Evolutionary conservation across 1,140 invertebrate species (phyloP), one percentile per base, ranked within the genome.

Genomic region (Halyomorpha halys): DNA sequence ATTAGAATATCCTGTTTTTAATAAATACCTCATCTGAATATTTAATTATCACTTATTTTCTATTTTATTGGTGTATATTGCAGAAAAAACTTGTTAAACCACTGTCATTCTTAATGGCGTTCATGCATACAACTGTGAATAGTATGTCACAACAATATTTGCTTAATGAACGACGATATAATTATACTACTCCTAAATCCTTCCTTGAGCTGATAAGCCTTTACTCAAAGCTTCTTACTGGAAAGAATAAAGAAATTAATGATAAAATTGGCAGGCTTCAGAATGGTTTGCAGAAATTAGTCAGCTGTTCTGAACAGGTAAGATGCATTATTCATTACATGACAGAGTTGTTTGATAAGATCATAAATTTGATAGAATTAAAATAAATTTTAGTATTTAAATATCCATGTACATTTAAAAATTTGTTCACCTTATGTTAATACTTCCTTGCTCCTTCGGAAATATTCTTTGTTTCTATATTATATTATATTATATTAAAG

Each of bases 181-280:
- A 97, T 74, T 97, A 97, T 71, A 96, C 93, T 0, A 97, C 94
- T 1, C 94, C 94, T 0, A 97, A 97, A 76, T 91, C 89, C 3
- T 97, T 96, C 75, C 74, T 97, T n/a, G 94, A 97, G 73, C 89
- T 94, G 72, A 95, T 97, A 63, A 81, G 85, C 45, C 77, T 97
- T 1, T 97, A 95, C 71, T 80, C 82, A 1, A 93, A 92, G 72
- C 74, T 97, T 11, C 75, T 97, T 44, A 79, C 77, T 11, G 83
- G 83, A 59, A 94, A 94, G 74, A 86, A 85, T 2, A 77, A 74
- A n/a, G 84, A 91, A 60, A 79, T 93, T n/a, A 79, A 84, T 66
- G 80, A 83, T 54, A 89, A 86, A 72, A 90, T 94, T n/a, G 71
- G 75, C 2, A 78, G 94, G 69, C 75, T 97, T 6, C 89, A 90